Base-by-base conservation (phyloP, 1,140 invertebrate genomes). In the Camponotus vicinus region DNA sequence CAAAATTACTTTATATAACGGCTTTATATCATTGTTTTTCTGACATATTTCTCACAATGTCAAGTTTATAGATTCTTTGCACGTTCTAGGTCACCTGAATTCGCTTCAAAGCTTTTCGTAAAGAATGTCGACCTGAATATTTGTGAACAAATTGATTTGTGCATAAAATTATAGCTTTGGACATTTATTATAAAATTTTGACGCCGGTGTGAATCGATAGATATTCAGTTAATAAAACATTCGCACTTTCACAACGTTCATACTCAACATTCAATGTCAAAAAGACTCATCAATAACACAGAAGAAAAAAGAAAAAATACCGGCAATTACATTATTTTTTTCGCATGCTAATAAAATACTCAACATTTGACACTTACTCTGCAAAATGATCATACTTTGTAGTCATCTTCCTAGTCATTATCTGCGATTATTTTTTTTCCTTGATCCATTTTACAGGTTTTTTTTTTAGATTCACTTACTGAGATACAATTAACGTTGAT, bases 81-180 rank as follows among this genome's bases (percentile, higher is more conserved):
- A 89, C 88, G 88, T 89, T 82, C 64, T 80, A 87, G 88, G 77
- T 87, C 80, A 85, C 71, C 71, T 59, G 71, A 88, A 89, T 88
- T 89, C 32, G 55, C 32, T 55, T 69, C 9, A 42, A 75, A 27
- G 40, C 6, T 83, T 77, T 71, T 15, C 40, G 13, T 34, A 71
- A 88, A 63, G 27, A 40, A 61, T 18, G 15, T 5, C 49, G 18
- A 52, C 13, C 15, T 52, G 1, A 5, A 52, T 52, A 52, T 52
- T 15, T 52, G 49, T 11, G 3, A 18, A 52, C 4, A 15, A 52
- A 52, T 9, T 61, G 37, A 84, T 13, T 34, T 9, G 15, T 27
- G 37, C 18, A 8, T 37, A 49, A 63, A n/a, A 63, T 59, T 42
- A 9, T 1, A 21, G 5, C 27, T 63, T 6, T 27, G 61, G 0